Percentiles rank a stretch among this genome's conserved stretches.
Evolutionary conservation across 1,140 invertebrate genomes (phyloP).

Genomic region (Nasonia longicornis): DNA sequence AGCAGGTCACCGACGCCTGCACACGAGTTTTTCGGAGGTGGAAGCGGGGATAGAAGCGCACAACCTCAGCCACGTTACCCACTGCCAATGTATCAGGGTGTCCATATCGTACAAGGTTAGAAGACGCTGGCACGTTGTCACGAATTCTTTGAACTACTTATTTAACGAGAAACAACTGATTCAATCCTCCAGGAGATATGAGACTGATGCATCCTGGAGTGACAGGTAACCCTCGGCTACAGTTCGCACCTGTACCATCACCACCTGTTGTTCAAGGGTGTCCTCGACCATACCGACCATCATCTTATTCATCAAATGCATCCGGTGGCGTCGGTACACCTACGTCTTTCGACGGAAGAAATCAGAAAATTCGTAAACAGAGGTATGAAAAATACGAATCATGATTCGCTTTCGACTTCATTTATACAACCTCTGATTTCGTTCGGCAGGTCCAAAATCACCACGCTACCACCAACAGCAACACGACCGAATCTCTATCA

Average conservation of each 20-base stretch:
- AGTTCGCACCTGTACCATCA: conserved; percentile 65
- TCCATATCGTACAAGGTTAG: conserved; percentile 66
- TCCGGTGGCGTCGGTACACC: conserved; percentile 62
- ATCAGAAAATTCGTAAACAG: conserved; percentile 65
- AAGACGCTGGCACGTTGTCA: background rate
- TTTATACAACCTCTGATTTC: background rate
- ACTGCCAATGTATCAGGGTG: conserved; percentile 68
- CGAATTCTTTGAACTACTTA: background rate
- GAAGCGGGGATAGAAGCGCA: conserved; percentile 62
- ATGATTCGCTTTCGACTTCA: background rate
- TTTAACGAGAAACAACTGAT: background rate
- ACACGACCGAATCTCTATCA: conserved; percentile 63
- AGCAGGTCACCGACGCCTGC: conserved; percentile 66
- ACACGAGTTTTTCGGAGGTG: conserved; percentile 61
- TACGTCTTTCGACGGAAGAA: conserved; percentile 63
- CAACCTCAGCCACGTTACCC: conserved; percentile 65
- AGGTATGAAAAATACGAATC: conserved; percentile 53
- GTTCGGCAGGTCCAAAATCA: conserved; percentile 62
- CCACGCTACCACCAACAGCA: conserved; percentile 60
- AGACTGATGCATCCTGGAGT: conserved; percentile 66
- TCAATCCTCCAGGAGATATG: conserved; percentile 58
- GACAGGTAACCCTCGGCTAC: conserved; percentile 60
- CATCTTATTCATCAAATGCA: conserved; percentile 64
- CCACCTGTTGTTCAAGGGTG: conserved; percentile 66
- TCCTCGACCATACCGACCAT: conserved; percentile 63